Conservation (phyloP, 2,797 vertebrate species). For the Sylvilagus floridanus region DNA sequence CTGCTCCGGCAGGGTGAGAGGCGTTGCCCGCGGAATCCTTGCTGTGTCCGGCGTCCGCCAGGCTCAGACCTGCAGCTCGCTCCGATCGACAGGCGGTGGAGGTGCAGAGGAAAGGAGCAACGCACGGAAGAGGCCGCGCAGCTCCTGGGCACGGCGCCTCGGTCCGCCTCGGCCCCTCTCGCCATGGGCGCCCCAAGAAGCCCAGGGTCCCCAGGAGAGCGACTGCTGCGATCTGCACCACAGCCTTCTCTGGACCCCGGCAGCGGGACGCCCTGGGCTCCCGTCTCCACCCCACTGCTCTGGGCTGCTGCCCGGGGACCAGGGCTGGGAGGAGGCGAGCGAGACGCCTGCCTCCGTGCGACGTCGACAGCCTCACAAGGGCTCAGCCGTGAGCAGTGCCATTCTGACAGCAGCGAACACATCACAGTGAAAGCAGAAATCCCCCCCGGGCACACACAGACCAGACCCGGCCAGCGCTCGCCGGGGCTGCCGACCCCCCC, state of each 20-base stretch:
- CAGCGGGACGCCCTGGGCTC: too few species aligned
- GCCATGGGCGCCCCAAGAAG: not conserved
- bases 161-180: too few species aligned
- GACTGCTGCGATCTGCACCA: too few species aligned
- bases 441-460: not conserved
- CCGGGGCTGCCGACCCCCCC: not conserved
- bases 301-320: not conserved
- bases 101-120: too few species aligned
- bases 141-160: too few species aligned
- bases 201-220: not conserved
- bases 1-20: rapidly evolving
- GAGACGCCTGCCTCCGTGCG: rapidly evolving
- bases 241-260: too few species aligned
- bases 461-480: not conserved
- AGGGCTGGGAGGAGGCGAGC: rapidly evolving
- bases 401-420: too few species aligned
- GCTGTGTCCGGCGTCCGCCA: rapidly evolving
- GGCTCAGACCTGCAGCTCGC: too few species aligned
- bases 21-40: rapidly evolving
- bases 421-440: too few species aligned
- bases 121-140: too few species aligned
- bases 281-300: rapidly evolving
- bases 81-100: not conserved
- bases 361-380: too few species aligned
- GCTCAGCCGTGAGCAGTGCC: too few species aligned